Percentiles rank a stretch among this genome's conserved stretches.
Conservation (phyloP, 2,113 vertebrate species). For the Scomber japonicus region DNA sequence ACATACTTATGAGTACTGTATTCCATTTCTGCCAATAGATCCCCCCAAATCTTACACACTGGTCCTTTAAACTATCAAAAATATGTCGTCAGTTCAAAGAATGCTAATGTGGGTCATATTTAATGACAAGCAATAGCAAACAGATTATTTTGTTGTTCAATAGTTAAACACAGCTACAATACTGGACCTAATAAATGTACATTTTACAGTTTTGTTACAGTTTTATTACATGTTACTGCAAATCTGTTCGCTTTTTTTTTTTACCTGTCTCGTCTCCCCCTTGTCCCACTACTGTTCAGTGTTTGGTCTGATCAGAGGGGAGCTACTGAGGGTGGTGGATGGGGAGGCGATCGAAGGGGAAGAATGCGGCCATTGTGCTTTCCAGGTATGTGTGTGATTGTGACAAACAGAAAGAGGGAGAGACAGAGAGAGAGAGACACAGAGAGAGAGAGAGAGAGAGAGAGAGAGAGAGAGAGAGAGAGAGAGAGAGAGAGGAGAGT, state of each 20-base stretch:
- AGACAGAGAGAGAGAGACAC: conserved; percentile 18
- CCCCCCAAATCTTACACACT: no score
- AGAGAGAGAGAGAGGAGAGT: conserved; percentile 45
- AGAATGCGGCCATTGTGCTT: conserved; percentile 83
- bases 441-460: conserved; percentile 51
- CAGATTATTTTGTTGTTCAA: no score
- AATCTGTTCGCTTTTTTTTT: background rate
- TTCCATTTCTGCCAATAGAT: no score
- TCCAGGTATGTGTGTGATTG: conserved; percentile 79
- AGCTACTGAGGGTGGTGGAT: conserved; percentile 55
- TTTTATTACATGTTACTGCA: background rate
- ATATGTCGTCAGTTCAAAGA: no score
- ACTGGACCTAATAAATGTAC: background rate
- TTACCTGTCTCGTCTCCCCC: conserved; percentile 24
- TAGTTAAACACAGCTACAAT: no score
- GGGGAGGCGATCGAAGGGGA: conserved; percentile 52
- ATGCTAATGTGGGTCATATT: no score
- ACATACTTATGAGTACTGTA: no score
- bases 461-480: conserved; percentile 44
- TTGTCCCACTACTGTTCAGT: background rate
- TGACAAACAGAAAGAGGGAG: conserved; percentile 66
- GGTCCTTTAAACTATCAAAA: no score
- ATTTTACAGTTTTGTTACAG: background rate
- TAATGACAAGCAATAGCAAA: no score
- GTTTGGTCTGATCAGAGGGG: conserved; percentile 47